phyloP scores from a whole-genome alignment of 1,140 invertebrate species.

The Halyomorpha halys region DNA sequence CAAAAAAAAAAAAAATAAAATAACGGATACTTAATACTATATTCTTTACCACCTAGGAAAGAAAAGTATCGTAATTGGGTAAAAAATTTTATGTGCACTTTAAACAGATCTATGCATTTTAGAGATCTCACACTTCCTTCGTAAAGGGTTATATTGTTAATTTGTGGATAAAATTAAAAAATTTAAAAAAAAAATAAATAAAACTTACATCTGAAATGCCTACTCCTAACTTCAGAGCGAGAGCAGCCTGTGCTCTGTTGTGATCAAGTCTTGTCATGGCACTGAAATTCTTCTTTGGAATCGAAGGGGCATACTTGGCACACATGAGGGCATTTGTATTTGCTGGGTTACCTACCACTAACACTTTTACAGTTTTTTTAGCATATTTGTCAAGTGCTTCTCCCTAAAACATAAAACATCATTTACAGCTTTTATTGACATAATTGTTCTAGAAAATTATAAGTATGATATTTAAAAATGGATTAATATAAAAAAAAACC shows the following conservation, averaged over 20 bases:
- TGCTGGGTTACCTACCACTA: conserved; percentile 98
- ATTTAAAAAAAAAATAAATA: conserved; percentile 68
- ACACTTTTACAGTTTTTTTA: conserved; percentile 87
- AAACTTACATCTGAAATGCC: conserved; percentile 43
- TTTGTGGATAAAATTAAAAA: conserved; percentile 3
- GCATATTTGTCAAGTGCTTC: conserved; percentile 86
- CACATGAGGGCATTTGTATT: conserved; percentile 98
- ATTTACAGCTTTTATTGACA: background rate
- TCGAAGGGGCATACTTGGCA: conserved; percentile 92
- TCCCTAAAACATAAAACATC: conserved; percentile 43
- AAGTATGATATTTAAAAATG: background rate
- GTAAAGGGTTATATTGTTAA: too few species aligned
- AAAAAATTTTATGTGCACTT: too few species aligned
- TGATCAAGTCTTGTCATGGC: conserved; percentile 98
- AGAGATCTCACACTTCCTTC: too few species aligned
- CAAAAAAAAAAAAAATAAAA: too few species aligned
- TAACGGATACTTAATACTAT: too few species aligned
- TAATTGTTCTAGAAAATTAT: background rate
- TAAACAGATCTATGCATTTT: too few species aligned
- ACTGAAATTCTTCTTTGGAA: conserved; percentile 93
- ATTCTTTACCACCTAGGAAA: too few species aligned
- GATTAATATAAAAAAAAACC: background rate
- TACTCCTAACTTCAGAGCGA: conserved; percentile 30
- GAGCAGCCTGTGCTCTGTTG: conserved; percentile 47
- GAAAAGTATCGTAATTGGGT: too few species aligned